phyloP scores from a whole-genome alignment of 2,797 vertebrate species.

The Tolypeutes matacus region DNA sequence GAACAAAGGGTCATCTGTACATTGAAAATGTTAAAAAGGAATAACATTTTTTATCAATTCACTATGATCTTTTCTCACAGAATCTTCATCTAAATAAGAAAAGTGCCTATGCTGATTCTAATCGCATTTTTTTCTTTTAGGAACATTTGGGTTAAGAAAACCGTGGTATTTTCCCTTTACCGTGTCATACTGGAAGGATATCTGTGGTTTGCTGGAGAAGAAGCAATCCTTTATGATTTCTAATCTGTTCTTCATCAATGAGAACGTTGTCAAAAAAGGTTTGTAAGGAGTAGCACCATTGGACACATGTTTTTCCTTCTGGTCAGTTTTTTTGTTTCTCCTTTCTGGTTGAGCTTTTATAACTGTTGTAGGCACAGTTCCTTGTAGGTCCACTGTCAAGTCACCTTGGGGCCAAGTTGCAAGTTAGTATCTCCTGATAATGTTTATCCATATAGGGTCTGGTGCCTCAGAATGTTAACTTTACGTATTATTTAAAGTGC shows the following conservation, averaged over 20 bases:
- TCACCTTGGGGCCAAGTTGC: background rate
- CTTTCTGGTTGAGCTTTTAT: accelerated
- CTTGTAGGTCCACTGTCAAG: accelerated
- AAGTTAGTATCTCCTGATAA: too few relatives aligned
- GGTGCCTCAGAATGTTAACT: accelerated
- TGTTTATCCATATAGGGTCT: accelerated
- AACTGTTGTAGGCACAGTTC: too few relatives aligned
- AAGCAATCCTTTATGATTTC: slow-evolving; percentile 46
- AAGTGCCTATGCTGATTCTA: background rate
- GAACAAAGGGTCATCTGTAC: background rate
- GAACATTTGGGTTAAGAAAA: slow-evolving; percentile 81
- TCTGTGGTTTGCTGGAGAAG: slow-evolving; percentile 66
- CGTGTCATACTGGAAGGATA: slow-evolving; percentile 84
- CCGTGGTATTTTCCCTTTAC: slow-evolving; percentile 87
- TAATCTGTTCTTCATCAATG: slow-evolving; percentile 74
- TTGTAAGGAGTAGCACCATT: background rate
- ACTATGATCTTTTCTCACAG: background rate
- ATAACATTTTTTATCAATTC: background rate
- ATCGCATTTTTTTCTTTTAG: slow-evolving; percentile 68
- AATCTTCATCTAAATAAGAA: background rate
- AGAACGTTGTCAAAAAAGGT: slow-evolving; percentile 82
- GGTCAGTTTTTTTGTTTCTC: background rate
- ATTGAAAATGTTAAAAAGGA: background rate
- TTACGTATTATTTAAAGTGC: accelerated
- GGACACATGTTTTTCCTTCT: background rate